A percentile compares a stretch with the other conserved stretches of the same genome.
These are phyloP conservation scores for Hyperopisus bebe DNA, from an alignment of 2,113 vertebrate species.

Conservation along the genomic window DNA sequence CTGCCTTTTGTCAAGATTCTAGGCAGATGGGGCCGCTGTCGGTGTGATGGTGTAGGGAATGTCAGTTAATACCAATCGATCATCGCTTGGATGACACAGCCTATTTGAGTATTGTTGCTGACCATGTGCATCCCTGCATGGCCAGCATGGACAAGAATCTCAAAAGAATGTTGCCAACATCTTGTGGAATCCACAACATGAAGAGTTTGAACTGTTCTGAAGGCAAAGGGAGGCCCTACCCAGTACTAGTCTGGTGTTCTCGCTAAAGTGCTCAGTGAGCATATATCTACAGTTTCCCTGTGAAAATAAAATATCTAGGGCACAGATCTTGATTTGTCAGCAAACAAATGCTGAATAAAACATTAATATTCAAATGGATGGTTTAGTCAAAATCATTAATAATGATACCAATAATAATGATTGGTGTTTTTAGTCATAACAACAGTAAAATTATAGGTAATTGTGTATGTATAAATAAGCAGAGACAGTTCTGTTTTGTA, in stretches of 20 bases:
- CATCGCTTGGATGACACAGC: background rate
- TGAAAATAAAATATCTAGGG: background rate
- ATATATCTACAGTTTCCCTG: background rate
- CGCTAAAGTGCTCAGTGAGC: background rate
- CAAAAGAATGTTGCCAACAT: background rate
- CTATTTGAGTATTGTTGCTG: background rate
- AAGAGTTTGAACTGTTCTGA: background rate
- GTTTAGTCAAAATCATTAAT: background rate
- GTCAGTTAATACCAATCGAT: background rate
- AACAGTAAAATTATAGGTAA: background rate
- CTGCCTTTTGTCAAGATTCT: background rate
- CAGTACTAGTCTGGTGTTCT: background rate
- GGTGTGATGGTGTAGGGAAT: background rate
- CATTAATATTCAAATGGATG: background rate
- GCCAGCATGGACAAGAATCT: background rate
- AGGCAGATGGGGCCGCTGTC: background rate
- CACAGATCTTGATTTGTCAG: background rate
- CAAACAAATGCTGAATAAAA: background rate
- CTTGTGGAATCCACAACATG: background rate
- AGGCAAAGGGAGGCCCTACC: background rate
- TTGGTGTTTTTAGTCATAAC: background rate
- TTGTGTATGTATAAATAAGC: background rate
- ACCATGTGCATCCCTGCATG: background rate
- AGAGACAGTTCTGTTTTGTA: background rate
- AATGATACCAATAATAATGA: background rate